phyloP scores from a whole-genome alignment of 2,888 invertebrate species.

The Monoplex corrugatus region DNA sequence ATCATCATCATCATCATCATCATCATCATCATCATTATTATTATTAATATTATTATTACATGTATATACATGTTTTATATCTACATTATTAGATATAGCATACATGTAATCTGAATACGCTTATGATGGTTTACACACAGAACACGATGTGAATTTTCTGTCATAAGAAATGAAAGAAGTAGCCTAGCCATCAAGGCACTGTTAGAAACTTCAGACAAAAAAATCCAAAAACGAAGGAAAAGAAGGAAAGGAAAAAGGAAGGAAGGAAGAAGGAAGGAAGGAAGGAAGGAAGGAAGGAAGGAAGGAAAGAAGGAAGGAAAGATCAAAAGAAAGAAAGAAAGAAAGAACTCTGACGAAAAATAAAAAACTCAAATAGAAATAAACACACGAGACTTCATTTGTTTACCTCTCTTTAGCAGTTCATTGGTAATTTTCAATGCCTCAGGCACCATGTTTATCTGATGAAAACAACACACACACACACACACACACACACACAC shows the following conservation, averaged over 20 bases:
- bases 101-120: too few species aligned
- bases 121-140: too few species aligned
- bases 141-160: too few species aligned
- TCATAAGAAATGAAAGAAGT: not conserved
- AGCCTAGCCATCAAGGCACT: too few species aligned
- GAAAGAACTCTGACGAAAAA: too few species aligned
- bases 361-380: not conserved
- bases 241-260: not conserved
- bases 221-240: not conserved
- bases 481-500: too few species aligned
- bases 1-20: conserved; percentile 28
- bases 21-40: conserved; percentile 11
- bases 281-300: not conserved
- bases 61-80: too few species aligned
- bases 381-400: not conserved
- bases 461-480: not conserved
- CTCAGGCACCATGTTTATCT: conserved; percentile 48
- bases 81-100: too few species aligned
- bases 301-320: not conserved
- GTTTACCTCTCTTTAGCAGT: conserved; percentile 40
- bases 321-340: not conserved
- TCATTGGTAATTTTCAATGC: conserved; percentile 37
- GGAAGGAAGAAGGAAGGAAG: not conserved
- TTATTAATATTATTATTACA: too few species aligned
- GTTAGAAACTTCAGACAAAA: not conserved